phyloP scores from a whole-genome alignment of 2,113 vertebrate genomes.

The Dermatemys mawii region DNA sequence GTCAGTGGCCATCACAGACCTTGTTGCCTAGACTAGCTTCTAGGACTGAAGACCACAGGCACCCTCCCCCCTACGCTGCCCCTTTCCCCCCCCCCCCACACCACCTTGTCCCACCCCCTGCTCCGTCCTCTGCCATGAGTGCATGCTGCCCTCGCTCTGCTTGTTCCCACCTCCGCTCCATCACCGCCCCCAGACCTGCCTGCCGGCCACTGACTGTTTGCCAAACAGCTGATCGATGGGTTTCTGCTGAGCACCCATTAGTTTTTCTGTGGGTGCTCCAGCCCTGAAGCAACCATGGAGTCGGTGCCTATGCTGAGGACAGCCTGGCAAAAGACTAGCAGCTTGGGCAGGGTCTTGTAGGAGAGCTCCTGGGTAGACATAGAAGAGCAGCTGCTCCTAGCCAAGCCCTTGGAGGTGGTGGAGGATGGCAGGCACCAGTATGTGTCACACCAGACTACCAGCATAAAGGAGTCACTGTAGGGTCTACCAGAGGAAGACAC shows the following conservation, averaged over 20 bases:
- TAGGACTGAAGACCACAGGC: not conserved
- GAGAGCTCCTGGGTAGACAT: not conserved
- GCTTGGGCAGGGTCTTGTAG: not conserved
- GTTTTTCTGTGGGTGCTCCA: too few relatives aligned
- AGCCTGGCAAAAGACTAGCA: not conserved
- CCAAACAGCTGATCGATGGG: too few relatives aligned
- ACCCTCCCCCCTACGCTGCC: not conserved
- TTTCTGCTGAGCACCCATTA: too few relatives aligned
- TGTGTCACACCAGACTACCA: not conserved
- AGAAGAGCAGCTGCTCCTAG: not conserved
- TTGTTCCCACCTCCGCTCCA: not conserved
- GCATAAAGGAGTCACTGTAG: not conserved
- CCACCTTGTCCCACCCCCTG: not conserved
- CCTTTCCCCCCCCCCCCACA: too few relatives aligned
- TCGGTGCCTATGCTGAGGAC: not conserved
- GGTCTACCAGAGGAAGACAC: not conserved
- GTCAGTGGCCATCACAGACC: too few relatives aligned
- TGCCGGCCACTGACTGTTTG: not conserved
- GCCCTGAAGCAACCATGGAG: too few relatives aligned
- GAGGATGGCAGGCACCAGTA: not conserved
- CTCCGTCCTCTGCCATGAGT: too few relatives aligned
- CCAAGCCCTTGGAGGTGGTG: too few relatives aligned
- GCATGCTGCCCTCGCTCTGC: too few relatives aligned
- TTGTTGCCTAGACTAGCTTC: not conserved
- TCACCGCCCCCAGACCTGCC: not conserved